Evolutionary conservation across 2,113 vertebrate species (phyloP), one percentile per base, ranked within the genome.

Genomic region (Syngnathus typhle): DNA sequence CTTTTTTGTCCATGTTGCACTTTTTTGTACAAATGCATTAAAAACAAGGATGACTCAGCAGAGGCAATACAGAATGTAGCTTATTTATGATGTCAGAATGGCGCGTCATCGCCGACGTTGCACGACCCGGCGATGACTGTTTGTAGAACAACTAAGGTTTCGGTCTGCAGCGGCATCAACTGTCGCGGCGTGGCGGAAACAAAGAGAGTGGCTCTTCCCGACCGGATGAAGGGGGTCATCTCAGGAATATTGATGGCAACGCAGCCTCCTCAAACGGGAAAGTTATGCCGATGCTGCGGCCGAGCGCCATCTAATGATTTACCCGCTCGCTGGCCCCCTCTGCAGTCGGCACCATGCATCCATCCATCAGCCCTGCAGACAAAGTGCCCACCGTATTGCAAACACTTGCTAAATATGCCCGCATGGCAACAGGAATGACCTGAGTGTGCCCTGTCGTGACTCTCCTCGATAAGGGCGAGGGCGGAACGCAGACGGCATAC

Each of bases 251-350:
- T 13, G 87, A 89, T 85, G 76, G 41, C 23, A 0, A 61, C 39
- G 16, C 63, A 2, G 37, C 74, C 49, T 67, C 68, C 58, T 74
- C 77, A 82, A 82, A 83, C 78, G 69, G 68, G 72, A 68, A 69
- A 73, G 80, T 78, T 75, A 87, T 87, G 83, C 75, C 76, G 80
- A 83, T 82, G 74, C 70, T 72, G 77, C 82, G 82, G 75, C 74
- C 72, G 76, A 76, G 74, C 69, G 51, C 72, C 68, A 74, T 15
- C 80, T 77, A 65, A 83, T 87, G 65, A 79, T 78, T 86, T 76
- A 83, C 32, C 69, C 72, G 41, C 60, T 55, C 63, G 66, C 69
- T 77, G 75, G 43, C 41, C 8, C 2, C 66, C 70, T 67, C 60
- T 60, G 68, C 2, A 51, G 59, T 41, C 39, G 46, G 46, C 64